phyloP scores from a whole-genome alignment of 1,140 invertebrate genomes.

The Agraylea sexmaculata region DNA sequence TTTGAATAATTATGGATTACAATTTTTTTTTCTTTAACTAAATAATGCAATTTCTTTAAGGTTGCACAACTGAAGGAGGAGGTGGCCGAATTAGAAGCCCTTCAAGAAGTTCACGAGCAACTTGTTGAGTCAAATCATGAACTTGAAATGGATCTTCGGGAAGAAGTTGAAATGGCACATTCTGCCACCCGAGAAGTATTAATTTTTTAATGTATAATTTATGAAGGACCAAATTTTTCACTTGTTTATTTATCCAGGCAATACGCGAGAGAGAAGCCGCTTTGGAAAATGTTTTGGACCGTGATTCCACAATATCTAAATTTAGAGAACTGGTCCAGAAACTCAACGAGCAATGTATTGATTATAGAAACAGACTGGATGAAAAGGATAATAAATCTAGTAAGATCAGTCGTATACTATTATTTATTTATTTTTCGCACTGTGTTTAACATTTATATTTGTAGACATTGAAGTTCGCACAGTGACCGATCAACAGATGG shows the following conservation, averaged over 20 bases:
- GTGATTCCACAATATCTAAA: slow-evolving; percentile 89
- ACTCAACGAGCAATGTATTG: slow-evolving; percentile 68
- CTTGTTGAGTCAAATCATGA: slow-evolving; percentile 70
- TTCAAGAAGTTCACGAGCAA: slow-evolving; percentile 69
- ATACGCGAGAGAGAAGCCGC: slow-evolving; percentile 68
- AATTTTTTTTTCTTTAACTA: too few relatives aligned
- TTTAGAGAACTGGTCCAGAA: slow-evolving; percentile 88
- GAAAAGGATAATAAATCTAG: slow-evolving; percentile 31
- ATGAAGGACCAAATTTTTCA: neutral
- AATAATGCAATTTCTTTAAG: too few relatives aligned
- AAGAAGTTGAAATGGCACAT: slow-evolving; percentile 84
- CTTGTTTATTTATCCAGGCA: slow-evolving; percentile 33
- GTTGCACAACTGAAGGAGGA: slow-evolving; percentile 83
- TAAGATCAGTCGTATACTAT: neutral
- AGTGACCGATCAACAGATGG: slow-evolving; percentile 15
- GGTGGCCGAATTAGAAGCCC: slow-evolving; percentile 66
- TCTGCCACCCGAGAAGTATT: slow-evolving; percentile 65
- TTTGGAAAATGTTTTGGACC: slow-evolving; percentile 83
- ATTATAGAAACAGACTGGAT: slow-evolving; percentile 45
- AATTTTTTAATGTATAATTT: too few relatives aligned
- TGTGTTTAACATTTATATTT: neutral
- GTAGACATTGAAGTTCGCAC: slow-evolving; percentile 15
- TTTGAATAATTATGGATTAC: too few relatives aligned
- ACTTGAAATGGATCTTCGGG: slow-evolving; percentile 82
- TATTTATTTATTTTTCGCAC: slow-evolving; percentile 4